phyloP scores from a whole-genome alignment of 2,888 invertebrate species.

The Stenurella melanura region DNA sequence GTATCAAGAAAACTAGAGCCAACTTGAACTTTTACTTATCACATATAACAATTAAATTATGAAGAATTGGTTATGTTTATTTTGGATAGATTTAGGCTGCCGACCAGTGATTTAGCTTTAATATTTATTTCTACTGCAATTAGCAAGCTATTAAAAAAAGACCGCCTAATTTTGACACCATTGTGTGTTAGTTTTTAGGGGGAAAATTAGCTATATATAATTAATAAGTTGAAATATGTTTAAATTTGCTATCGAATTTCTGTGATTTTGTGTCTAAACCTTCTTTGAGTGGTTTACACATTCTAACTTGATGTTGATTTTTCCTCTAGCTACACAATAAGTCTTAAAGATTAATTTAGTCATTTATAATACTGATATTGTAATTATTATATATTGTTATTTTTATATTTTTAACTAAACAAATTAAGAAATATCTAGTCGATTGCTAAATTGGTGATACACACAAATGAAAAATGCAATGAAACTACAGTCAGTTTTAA shows the following conservation, averaged over 20 bases:
- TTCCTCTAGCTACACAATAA: not conserved
- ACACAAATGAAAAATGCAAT: not conserved
- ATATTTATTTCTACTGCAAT: not conserved
- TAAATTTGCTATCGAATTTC: not conserved
- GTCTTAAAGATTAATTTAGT: not conserved
- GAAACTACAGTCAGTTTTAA: not conserved
- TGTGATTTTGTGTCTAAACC: not conserved
- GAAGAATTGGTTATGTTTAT: no score
- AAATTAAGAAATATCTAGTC: conserved; percentile 34
- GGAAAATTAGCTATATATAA: conserved; percentile 15
- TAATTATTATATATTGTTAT: conserved; percentile 21
- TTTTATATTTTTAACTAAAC: conserved; percentile 14
- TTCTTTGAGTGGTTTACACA: not conserved
- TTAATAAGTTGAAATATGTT: not conserved
- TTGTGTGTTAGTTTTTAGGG: not conserved
- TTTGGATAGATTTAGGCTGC: no score
- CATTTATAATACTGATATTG: conserved; percentile 5
- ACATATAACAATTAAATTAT: no score
- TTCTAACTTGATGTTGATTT: not conserved
- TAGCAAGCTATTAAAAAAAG: not conserved
- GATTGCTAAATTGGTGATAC: conserved; percentile 22
- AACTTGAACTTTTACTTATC: no score
- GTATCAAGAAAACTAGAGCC: no score
- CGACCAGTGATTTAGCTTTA: not conserved
- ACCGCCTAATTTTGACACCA: not conserved